Evolutionary conservation across 2,888 invertebrate species (phyloP), one percentile per base, ranked within the genome.

Genomic region (Laspeyria flexula): DNA sequence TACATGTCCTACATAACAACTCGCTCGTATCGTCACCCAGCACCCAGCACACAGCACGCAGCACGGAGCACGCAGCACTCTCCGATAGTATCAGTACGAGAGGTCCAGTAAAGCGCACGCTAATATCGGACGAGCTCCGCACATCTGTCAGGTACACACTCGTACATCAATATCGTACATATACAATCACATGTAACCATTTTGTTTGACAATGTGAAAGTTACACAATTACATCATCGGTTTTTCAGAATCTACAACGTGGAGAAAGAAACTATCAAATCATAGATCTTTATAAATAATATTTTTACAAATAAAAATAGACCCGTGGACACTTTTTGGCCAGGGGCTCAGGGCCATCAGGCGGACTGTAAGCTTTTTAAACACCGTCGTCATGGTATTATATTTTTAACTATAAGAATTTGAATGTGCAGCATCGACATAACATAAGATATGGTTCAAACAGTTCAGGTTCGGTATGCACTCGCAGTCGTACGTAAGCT

Each of bases 91-190:
- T 31, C 30, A n/a, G 16, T 10, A 27, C 40, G 34, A 33, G 12
- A 40, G 23, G 40, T 29, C 31, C 44, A 11, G 41, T 51, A 37
- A 45, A n/a, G 45, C 35, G 35, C 31, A 41, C 25, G 21, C 41
- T 45, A 11, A 43, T 40, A 35, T 18, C 21, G 23, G 10, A 30
- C 23, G 29, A 41, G 30, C 15, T 29, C 41, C 27, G 27, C 34
- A 35, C 18, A 29, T 18, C 45, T 43, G 50, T 47, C 27, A 43
- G 43, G 11, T 10, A 25, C 25, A 3, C 7, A 7, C 25, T 18
- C 18, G 5, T 18, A 2, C 5, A 2, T 5, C 4, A 18, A 30
- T 27, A 15, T 13, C 27, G 25, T 27, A 44, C 43, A 29, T 44
- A 21, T 29, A 9, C 35, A 21, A 21, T 21, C 1, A 25, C 25